Evolutionary conservation across 2,113 vertebrate genomes (phyloP).

Genomic region (Tachysurus vachellii): DNA sequence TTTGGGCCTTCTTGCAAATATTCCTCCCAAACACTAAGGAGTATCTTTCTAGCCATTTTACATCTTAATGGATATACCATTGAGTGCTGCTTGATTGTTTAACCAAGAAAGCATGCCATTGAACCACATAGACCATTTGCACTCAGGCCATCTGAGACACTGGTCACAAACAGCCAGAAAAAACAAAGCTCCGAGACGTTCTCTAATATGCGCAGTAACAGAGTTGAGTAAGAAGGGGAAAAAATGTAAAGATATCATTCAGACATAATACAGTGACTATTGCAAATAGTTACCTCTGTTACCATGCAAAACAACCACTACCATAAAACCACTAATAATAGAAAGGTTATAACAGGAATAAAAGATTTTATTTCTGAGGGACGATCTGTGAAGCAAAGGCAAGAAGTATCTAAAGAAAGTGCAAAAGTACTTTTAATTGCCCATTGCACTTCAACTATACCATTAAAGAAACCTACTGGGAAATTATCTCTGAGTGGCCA

Average conservation of each 20-base stretch:
- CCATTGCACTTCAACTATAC: constrained; percentile 40
- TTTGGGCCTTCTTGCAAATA: constrained; percentile 59
- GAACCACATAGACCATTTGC: constrained; percentile 57
- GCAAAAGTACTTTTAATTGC: constrained; percentile 46
- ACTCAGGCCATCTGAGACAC: constrained; percentile 59
- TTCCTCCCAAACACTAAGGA: constrained; percentile 49
- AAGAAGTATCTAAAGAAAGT: constrained; percentile 24
- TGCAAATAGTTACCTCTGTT: constrained; percentile 25
- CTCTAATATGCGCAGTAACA: constrained; percentile 39
- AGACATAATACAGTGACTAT: constrained; percentile 13
- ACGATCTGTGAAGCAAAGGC: background rate
- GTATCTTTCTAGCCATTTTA: constrained; percentile 63
- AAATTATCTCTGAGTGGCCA: constrained; percentile 55
- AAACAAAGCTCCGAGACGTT: constrained; percentile 55
- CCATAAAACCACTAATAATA: constrained; percentile 32
- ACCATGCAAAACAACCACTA: background rate
- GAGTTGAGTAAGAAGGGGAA: background rate
- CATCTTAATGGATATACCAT: constrained; percentile 66
- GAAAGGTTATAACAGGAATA: background rate
- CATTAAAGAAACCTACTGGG: constrained; percentile 51
- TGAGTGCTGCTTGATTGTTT: constrained; percentile 68
- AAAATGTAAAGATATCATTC: background rate
- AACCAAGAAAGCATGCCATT: constrained; percentile 60
- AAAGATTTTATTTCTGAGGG: background rate
- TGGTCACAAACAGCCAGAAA: constrained; percentile 49